phyloP scores from a whole-genome alignment of 2,113 vertebrate species.

The Solenodon paradoxus region DNA sequence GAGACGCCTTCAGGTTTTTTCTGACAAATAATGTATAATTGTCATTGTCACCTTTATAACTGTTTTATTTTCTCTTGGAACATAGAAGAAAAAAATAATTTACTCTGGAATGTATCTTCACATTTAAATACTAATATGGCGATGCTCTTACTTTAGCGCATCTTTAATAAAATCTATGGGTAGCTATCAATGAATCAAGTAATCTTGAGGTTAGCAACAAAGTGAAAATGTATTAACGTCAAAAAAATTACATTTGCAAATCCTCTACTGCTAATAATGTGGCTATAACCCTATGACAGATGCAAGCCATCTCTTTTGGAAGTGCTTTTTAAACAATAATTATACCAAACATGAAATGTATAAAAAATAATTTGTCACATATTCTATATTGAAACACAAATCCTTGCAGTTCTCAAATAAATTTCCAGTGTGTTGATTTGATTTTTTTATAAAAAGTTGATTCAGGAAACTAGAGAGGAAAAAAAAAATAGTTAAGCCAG shows the following conservation, averaged over 20 bases:
- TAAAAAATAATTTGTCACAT: slow-evolving; percentile 25
- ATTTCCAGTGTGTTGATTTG: neutral
- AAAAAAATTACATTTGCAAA: slow-evolving; percentile 32
- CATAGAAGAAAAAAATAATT: slow-evolving; percentile 24
- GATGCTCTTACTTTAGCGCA: neutral
- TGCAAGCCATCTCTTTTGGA: neutral
- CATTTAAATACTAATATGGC: neutral
- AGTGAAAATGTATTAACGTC: neutral
- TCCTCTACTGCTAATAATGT: neutral
- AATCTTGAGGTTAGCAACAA: slow-evolving; percentile 16
- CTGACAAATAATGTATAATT: slow-evolving; percentile 1
- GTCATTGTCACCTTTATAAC: neutral
- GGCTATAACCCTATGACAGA: neutral
- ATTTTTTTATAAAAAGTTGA: neutral
- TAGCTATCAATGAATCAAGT: neutral
- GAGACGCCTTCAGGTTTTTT: neutral
- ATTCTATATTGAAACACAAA: neutral
- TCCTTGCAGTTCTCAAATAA: neutral
- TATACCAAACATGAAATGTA: neutral
- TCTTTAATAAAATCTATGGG: slow-evolving; percentile 5
- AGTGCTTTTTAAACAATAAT: slow-evolving; percentile 18
- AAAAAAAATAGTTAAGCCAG: slow-evolving; percentile 35
- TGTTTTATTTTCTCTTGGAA: slow-evolving; percentile 23
- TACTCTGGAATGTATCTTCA: neutral
- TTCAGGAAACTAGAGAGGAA: neutral